Conservation (phyloP, 2,888 invertebrate species). For the Crocallis elinguaria region DNA sequence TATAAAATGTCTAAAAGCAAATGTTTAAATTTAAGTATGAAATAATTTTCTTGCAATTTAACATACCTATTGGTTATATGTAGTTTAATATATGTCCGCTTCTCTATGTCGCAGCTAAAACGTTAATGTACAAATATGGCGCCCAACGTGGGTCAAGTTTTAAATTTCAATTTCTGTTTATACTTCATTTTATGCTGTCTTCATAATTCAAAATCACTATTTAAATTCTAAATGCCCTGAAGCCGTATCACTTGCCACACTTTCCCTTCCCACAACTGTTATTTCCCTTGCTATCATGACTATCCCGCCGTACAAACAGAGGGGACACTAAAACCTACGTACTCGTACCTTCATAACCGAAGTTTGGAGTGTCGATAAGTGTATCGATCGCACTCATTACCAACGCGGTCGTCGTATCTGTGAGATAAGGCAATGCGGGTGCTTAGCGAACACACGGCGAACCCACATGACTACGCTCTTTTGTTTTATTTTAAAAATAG, state of each 20-base stretch:
- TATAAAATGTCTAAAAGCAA: too few relatives aligned
- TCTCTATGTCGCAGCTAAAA: too few relatives aligned
- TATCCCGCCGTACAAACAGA: constrained; percentile 37
- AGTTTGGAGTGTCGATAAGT: constrained; percentile 79
- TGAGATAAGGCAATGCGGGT: constrained; percentile 74
- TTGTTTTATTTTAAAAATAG: constrained; percentile 7
- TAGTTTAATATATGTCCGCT: too few relatives aligned
- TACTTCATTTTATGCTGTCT: too few relatives aligned
- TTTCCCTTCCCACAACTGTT: neutral
- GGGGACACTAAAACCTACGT: constrained; percentile 39
- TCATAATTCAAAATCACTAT: too few relatives aligned
- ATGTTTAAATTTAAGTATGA: too few relatives aligned
- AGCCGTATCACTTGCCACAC: neutral
- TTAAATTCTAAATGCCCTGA: too few relatives aligned
- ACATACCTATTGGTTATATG: too few relatives aligned
- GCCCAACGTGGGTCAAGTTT: too few relatives aligned
- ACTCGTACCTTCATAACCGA: constrained; percentile 61
- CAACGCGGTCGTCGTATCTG: constrained; percentile 65
- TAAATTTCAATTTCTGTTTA: too few relatives aligned
- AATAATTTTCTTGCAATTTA: too few relatives aligned
- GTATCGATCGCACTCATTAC: constrained; percentile 72
- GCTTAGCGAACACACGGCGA: constrained; percentile 47
- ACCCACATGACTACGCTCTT: constrained; percentile 48
- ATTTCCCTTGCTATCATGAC: constrained; percentile 15
- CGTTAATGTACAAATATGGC: too few relatives aligned